phyloP scores from a whole-genome alignment of 2,113 vertebrate genomes.

The Athene noctua region DNA sequence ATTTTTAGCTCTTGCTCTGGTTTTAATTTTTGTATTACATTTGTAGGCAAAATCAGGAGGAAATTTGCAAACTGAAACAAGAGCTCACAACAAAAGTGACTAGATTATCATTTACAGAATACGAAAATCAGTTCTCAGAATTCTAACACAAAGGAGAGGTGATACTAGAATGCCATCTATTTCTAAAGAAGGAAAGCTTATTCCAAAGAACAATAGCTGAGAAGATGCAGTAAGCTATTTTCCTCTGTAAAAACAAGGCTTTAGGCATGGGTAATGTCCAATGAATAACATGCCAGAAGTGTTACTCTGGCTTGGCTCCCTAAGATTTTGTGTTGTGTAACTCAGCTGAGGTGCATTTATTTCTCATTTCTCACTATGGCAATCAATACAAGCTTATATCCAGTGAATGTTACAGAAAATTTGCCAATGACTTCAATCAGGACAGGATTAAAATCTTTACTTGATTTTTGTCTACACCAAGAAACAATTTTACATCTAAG shows the following conservation, averaged over 20 bases:
- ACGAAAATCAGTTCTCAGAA: background rate
- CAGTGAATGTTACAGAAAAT: background rate
- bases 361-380: conserved; percentile 12
- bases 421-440: background rate
- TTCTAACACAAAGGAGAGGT: background rate
- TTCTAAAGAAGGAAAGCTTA: background rate
- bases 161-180: background rate
- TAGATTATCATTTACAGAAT: background rate
- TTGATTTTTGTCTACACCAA: background rate
- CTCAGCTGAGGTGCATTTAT: background rate
- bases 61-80: background rate
- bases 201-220: background rate
- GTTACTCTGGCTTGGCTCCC: background rate
- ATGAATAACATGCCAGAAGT: background rate
- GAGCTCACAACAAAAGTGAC: background rate
- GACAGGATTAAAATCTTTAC: background rate
- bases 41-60: background rate
- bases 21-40: conserved; percentile 19
- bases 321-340: background rate
- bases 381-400: background rate
- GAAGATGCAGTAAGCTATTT: background rate
- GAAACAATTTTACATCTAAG: background rate
- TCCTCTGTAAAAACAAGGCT: background rate
- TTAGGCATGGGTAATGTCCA: background rate
- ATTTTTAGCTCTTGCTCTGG: background rate